Base-by-base conservation (phyloP, 2,797 vertebrate species). In the Hyperoplus lanceolatus region DNA sequence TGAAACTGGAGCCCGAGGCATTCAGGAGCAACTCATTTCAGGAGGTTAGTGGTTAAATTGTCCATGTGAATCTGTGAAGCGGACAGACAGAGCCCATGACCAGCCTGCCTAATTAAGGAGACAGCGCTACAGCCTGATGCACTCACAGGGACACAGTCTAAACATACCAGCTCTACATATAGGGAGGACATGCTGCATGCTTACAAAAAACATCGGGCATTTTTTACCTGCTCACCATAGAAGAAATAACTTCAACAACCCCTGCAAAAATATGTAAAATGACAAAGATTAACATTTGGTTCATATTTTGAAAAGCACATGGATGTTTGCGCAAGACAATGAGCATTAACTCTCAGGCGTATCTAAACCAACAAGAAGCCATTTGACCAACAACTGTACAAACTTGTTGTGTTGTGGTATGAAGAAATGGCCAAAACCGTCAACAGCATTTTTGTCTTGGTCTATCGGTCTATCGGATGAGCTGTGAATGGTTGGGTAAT, bases 21-120 rank as follows among this genome's bases (percentile, higher is more conserved):
- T 96, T 94, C 94, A 88, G 84, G 87, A 88, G 90, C 82, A 83
- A 91, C 92, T 95, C 95, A 94, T 94, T 93, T 95, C 82, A 89
- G 91, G 86, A 95, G 95, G 95, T 96, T 95, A 95, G 93, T 94
- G 92, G 95, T 95, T 95, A 95, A 96, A 96, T 96, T 95, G 94
- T 92, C 93, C 95, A 89, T 90, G 95, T 94, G 94, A 95, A 92
- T 90, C 95, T 86, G 91, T 94, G 94, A 93, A 94, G 95, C 92
- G 77, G 29, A 50, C 86, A 91, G 80, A 91, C 90, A 84, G 87
- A 87, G 90, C 75, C 85, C 70, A 87, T 83, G 94, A 89, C 93
- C 94, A 80, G 90, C 94, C 94, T 90, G 92, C 85, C 94, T 95
- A 92, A 95, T 94, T 94, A 96, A 94, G 87, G 89, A 92, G 87